These are phyloP conservation scores for Numenius arquata DNA, from an alignment of 2,113 vertebrate species.

Conservation along the genomic window DNA sequence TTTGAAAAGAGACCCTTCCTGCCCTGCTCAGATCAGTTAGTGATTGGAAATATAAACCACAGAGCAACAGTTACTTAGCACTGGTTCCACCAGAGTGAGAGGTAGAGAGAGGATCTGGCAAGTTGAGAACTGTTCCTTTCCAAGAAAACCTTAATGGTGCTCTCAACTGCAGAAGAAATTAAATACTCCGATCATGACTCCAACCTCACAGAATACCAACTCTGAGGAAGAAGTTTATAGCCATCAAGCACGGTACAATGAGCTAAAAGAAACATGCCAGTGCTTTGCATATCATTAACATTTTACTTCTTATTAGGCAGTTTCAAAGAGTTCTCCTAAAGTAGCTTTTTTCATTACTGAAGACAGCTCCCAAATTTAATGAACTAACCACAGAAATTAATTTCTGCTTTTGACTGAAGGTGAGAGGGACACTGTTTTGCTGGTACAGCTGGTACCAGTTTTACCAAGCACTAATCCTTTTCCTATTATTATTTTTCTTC, in stretches of 20 bases:
- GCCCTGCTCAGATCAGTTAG: neutral
- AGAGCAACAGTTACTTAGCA: neutral
- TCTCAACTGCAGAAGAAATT: slow-evolving; percentile 5
- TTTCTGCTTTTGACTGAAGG: neutral
- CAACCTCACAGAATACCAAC: neutral
- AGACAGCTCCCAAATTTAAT: neutral
- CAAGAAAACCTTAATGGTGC: neutral
- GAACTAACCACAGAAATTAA: neutral
- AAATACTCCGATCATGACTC: neutral
- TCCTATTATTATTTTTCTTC: neutral
- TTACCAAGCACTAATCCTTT: neutral
- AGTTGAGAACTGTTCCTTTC: neutral
- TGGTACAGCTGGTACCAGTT: neutral
- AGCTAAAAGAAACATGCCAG: neutral
- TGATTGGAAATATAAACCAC: neutral
- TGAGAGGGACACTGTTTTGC: neutral
- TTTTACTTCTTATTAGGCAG: neutral
- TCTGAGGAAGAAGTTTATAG: neutral
- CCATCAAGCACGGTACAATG: accelerated
- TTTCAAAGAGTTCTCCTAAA: neutral
- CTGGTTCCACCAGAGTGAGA: neutral
- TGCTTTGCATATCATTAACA: neutral
- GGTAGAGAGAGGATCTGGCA: neutral
- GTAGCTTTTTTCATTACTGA: neutral
- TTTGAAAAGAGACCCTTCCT: neutral